These are phyloP conservation scores for Pangasius djambal DNA, from an alignment of 2,797 vertebrate species.

Conservation along the genomic window DNA sequence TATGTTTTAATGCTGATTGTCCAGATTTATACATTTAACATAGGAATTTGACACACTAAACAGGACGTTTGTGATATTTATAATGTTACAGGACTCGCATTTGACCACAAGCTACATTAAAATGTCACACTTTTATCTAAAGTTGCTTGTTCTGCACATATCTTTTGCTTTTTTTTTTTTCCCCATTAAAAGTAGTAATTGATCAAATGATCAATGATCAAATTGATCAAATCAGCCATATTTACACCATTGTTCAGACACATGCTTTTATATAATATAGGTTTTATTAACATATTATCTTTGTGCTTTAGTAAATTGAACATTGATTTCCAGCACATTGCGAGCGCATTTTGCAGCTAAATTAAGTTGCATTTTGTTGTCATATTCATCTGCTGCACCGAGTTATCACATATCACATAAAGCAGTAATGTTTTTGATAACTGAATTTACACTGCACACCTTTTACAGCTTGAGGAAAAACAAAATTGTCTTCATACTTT, in stretches of 20 bases:
- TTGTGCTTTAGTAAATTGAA: not conserved
- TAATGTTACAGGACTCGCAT: not conserved
- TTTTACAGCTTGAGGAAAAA: not conserved
- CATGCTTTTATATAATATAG: not conserved
- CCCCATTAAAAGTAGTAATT: not conserved
- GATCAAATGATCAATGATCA: no score
- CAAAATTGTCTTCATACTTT: no score
- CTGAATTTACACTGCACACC: not conserved
- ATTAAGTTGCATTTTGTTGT: not conserved
- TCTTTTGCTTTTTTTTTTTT: no score
- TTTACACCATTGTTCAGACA: not conserved
- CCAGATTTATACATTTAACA: not conserved
- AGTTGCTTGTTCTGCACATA: not conserved
- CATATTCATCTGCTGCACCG: no score
- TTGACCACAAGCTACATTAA: not conserved
- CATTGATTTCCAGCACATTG: not conserved
- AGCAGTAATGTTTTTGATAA: not conserved
- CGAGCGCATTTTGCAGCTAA: not conserved
- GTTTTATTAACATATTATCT: not conserved
- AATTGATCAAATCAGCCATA: no score
- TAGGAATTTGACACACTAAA: not conserved
- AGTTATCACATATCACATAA: not conserved
- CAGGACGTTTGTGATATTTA: not conserved
- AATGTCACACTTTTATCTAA: not conserved
- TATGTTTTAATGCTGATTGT: not conserved